Percentiles rank a stretch among this genome's conserved stretches.
Evolutionary conservation across 2,888 invertebrate species (phyloP).

Genomic region (Serripes groenlandicus): DNA sequence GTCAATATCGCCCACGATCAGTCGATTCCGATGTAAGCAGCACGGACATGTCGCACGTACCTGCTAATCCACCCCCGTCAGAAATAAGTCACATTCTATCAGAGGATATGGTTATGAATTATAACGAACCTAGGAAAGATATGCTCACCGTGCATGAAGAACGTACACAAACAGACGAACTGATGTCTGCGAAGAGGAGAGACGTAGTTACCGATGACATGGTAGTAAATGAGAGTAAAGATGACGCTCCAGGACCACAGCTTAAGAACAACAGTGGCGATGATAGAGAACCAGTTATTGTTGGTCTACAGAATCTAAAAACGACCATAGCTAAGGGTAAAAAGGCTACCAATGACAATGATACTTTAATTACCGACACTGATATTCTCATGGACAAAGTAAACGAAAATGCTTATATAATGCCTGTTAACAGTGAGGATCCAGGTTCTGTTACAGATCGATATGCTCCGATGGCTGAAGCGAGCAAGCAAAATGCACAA

Average conservation of each 20-base stretch:
- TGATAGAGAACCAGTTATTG: neutral
- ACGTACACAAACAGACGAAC: slow-evolving; percentile 17
- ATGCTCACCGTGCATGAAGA: slow-evolving; percentile 59
- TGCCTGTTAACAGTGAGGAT: neutral
- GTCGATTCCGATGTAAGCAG: slow-evolving; percentile 40
- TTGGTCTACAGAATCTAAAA: neutral
- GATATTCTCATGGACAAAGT: slow-evolving; percentile 32
- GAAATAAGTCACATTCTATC: slow-evolving; percentile 55
- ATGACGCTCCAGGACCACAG: neutral
- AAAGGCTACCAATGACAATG: neutral
- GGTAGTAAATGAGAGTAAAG: no score
- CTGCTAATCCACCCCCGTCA: slow-evolving; percentile 61
- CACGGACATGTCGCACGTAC: slow-evolving; percentile 36
- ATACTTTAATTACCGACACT: slow-evolving; percentile 15
- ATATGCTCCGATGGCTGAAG: slow-evolving; percentile 1
- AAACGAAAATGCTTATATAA: slow-evolving; percentile 13
- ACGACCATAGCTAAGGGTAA: neutral
- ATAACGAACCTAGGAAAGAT: slow-evolving; percentile 38
- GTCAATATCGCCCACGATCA: slow-evolving; percentile 37
- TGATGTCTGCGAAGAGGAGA: neutral
- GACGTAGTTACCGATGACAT: neutral
- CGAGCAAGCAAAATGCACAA: slow-evolving; percentile 5
- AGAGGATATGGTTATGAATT: slow-evolving; percentile 38
- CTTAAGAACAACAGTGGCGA: neutral
- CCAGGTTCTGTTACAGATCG: slow-evolving; percentile 19